Base-by-base conservation (phyloP, 2,797 vertebrate genomes). In the Limosa lapponica region DNA sequence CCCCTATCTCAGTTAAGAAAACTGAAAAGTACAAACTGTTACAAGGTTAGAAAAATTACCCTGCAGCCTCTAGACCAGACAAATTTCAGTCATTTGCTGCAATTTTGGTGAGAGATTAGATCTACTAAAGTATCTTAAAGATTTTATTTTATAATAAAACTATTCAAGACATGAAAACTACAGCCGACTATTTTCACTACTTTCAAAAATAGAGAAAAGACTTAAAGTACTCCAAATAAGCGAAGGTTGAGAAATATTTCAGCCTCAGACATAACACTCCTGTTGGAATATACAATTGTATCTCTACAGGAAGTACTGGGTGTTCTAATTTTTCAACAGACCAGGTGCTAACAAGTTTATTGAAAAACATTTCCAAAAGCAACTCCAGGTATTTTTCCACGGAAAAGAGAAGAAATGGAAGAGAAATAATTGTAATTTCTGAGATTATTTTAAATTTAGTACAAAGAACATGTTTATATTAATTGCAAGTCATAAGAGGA, bases 21-120 rank as follows among this genome's bases (percentile, higher is more conserved):
- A 93, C 37, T 90, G 79, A 93, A 82, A 95, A 94, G 65, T 95
- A 41, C 65, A 95, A 94, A 91, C 6, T 19, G 16, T 73, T 85
- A 66, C 43, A 89, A 37, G 52, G 49, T 52, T 66, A 78, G 82
- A 97, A 95, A 87, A 94, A 90, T 55, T 95, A 90, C 80, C 49
- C 93, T 55, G 25, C 30, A 18, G 32, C 25, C 59, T 15, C 23
- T 62, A 64, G 66, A 54, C 28, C 41, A 57, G 61, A 36, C 5
- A 83, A 70, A 28, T 41, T 70, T 37, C 32, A 61, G 16, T 39
- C 19, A 16, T 48, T 62, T 83, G 6, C 34, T 32, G 24, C 13
- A 58, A 36, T 20, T 28, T 36, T 4, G 15, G 8, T 32, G 27
- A 66, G 32, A 73, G 7, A 80, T 49, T 69, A 72, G 18, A 46